Percentiles rank a stretch among this genome's conserved stretches.
Conservation (phyloP, 2,888 invertebrate genomes). For the Piscicola geometra region DNA sequence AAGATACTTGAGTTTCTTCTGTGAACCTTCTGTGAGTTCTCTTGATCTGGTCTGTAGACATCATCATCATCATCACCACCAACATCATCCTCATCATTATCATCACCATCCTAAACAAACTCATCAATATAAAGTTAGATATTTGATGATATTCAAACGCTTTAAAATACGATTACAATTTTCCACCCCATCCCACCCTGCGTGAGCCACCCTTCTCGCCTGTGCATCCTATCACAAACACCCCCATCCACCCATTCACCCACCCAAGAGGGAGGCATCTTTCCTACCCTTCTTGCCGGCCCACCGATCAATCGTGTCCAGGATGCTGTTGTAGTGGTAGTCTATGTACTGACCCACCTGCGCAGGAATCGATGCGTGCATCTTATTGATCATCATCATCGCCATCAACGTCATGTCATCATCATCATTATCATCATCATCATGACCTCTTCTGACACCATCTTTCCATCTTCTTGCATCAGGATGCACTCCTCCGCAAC, state of each 20-base stretch:
- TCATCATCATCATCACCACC: too few species aligned
- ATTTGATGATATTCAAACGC: too few species aligned
- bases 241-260: constrained; percentile 14
- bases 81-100: too few species aligned
- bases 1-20: constrained; percentile 50
- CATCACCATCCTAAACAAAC: too few species aligned
- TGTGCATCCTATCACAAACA: not conserved
- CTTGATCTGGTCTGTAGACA: constrained; percentile 48
- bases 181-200: too few species aligned
- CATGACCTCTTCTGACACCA: constrained; percentile 30
- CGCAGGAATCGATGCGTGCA: constrained; percentile 31
- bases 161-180: too few species aligned
- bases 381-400: constrained; percentile 11
- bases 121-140: too few species aligned
- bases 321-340: constrained; percentile 56
- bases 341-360: constrained; percentile 52
- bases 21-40: constrained; percentile 54
- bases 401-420: constrained; percentile 22
- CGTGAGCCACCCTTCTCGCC: not conserved
- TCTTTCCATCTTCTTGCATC: constrained; percentile 48
- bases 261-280: constrained; percentile 49
- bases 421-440: constrained; percentile 26
- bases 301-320: constrained; percentile 55
- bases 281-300: constrained; percentile 41
- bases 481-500: constrained; percentile 54